Evolutionary conservation across 2,888 invertebrate species (phyloP).

Genomic region (Macrophya annulata): DNA sequence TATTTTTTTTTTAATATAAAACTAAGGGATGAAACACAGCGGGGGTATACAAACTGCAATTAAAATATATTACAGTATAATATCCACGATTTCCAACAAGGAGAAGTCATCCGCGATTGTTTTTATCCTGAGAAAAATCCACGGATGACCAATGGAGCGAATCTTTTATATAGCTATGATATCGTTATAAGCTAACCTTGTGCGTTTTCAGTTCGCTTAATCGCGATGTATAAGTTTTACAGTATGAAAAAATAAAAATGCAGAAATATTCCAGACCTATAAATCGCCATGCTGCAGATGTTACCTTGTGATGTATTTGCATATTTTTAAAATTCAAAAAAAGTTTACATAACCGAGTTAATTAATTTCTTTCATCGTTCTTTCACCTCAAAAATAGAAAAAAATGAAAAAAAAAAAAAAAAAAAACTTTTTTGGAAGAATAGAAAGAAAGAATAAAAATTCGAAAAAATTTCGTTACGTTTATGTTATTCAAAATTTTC

Average conservation of each 20-base stretch:
- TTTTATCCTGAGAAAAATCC: slow-evolving; percentile 18
- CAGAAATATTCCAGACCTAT: slow-evolving; percentile 12
- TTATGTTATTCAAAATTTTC: too few relatives aligned
- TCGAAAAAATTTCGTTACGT: too few relatives aligned
- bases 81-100: background rate
- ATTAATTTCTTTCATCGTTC: background rate
- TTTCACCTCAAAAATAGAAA: background rate
- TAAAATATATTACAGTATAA: background rate
- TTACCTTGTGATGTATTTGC: background rate
- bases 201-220: slow-evolving; percentile 10
- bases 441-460: background rate
- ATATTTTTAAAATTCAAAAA: background rate
- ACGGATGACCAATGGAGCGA: slow-evolving; percentile 43
- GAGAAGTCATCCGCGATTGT: background rate
- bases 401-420: too few relatives aligned
- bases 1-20: background rate
- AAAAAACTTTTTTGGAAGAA: background rate
- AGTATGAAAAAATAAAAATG: slow-evolving; percentile 11
- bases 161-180: background rate
- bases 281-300: slow-evolving; percentile 1
- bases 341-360: background rate
- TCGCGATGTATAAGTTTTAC: background rate
- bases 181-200: background rate
- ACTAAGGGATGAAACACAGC: background rate
- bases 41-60: background rate